Base-by-base conservation (phyloP, 2,113 vertebrate genomes). In the Ploceus nigricollis region DNA sequence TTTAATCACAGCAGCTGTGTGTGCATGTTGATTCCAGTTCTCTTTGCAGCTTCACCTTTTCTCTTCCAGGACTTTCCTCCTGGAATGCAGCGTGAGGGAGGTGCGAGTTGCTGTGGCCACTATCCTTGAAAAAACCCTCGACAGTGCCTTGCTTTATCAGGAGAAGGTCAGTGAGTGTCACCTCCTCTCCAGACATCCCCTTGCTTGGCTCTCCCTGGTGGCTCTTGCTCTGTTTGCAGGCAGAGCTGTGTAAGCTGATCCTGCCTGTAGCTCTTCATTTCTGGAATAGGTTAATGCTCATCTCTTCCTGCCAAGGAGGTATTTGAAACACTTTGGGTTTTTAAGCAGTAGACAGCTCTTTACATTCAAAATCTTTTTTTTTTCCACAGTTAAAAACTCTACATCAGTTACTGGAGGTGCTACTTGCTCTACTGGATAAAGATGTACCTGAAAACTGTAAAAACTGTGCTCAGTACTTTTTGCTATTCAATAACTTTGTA, bases 391-490 rank as follows among this genome's bases (percentile, higher is more conserved):
- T 98, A 72, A 98, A 98, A 51, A 98, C 98, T 57, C 94, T 99
- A 89, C 99, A 99, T 96, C 94, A 97, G 45, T 96, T 99, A 93
- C 82, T 98, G 50, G 99, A 99, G 72, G 98, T 98, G 58, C 98
- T 99, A 48, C 99, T 99, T 54, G 98, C 98, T 83, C 97, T 99
- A 3, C 96, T 99, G 97, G 99, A 99, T 97, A 99, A 99, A 98
- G 99, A 99, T 66, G 99, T 99, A 24, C 99, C 99, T 18, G 99
- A 99, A 97, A 99, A 99, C 97, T 99, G 99, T 97, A 99, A 99
- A 97, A 99, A 99, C 97, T 99, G 99, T 95, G 98, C 99, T 8
- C 99, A 99, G 97, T 99, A 99, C 97, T 99, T 99, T 96, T 98
- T 98, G 96, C 98, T 99, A 42, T 99, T 99, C 98, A 99, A 99